Percentiles rank a stretch among this genome's conserved stretches.
Conservation (phyloP, 2,888 invertebrate species). For the Noctua fimbriata region DNA sequence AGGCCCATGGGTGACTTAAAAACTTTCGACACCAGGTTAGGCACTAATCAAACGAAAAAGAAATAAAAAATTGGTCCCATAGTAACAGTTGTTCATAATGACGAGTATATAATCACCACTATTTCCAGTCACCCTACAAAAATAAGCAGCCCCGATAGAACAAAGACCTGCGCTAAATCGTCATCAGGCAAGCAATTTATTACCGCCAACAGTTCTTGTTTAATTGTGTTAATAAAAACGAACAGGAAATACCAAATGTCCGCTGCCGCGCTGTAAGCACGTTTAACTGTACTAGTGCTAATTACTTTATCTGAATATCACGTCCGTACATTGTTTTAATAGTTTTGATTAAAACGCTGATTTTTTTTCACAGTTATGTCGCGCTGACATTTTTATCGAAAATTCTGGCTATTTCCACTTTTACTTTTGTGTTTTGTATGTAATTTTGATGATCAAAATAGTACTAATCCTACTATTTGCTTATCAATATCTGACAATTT, state of each 20-base stretch:
- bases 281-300: slow-evolving; percentile 47
- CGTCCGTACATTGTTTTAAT: slow-evolving; percentile 62
- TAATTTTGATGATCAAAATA: neutral
- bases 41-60: too few relatives aligned
- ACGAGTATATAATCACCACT: neutral
- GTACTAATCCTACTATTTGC: neutral
- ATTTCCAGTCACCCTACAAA: neutral
- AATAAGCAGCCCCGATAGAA: neutral
- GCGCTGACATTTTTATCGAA: slow-evolving; percentile 7
- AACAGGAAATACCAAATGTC: slow-evolving; percentile 64
- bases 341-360: slow-evolving; percentile 25
- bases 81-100: neutral
- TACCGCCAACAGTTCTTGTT: slow-evolving; percentile 31
- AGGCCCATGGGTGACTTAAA: too few relatives aligned
- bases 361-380: neutral
- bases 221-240: slow-evolving; percentile 48
- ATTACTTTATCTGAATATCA: slow-evolving; percentile 64
- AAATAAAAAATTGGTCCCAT: neutral
- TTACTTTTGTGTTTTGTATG: neutral
- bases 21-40: too few relatives aligned
- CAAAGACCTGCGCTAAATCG: neutral
- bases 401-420: neutral
- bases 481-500: neutral
- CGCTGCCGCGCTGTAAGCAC: slow-evolving; percentile 30
- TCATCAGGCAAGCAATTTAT: slow-evolving; percentile 32